Evolutionary conservation across 2,113 vertebrate genomes (phyloP).

Genomic region (Microcebus tavaratra): DNA sequence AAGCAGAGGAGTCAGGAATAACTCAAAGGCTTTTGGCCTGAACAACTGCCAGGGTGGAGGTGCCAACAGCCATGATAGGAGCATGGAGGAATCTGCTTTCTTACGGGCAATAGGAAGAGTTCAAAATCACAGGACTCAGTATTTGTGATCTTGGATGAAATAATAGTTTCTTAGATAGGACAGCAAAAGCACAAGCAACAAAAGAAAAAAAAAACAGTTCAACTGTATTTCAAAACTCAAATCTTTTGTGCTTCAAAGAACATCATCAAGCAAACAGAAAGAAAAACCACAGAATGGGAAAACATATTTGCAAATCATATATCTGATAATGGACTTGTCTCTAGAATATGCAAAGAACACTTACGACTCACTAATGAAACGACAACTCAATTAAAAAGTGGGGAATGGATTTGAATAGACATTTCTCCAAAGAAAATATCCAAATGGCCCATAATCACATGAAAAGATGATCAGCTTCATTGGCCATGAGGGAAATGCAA

Average conservation of each 20-base stretch:
- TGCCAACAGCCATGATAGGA: neutral
- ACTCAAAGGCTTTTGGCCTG: neutral
- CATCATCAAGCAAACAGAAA: neutral
- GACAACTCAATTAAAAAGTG: neutral
- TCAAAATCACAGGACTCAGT: neutral
- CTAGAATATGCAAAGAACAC: neutral
- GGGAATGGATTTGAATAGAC: neutral
- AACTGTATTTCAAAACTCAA: neutral
- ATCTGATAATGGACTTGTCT: neutral
- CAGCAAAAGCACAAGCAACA: neutral
- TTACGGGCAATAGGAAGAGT: neutral
- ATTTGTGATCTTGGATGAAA: neutral
- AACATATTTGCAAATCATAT: neutral
- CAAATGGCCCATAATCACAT: neutral
- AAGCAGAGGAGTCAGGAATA: neutral
- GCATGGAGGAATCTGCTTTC: neutral
- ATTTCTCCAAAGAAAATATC: neutral
- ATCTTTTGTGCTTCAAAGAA: neutral
- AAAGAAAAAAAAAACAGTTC: neutral
- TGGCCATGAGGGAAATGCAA: neutral
- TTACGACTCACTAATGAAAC: neutral
- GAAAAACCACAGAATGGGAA: neutral
- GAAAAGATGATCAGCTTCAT: neutral
- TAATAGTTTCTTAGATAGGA: neutral
- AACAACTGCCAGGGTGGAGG: neutral